Evolutionary conservation across 1,140 invertebrate genomes (phyloP).

Genomic region (Drosophila chauvacae): DNA sequence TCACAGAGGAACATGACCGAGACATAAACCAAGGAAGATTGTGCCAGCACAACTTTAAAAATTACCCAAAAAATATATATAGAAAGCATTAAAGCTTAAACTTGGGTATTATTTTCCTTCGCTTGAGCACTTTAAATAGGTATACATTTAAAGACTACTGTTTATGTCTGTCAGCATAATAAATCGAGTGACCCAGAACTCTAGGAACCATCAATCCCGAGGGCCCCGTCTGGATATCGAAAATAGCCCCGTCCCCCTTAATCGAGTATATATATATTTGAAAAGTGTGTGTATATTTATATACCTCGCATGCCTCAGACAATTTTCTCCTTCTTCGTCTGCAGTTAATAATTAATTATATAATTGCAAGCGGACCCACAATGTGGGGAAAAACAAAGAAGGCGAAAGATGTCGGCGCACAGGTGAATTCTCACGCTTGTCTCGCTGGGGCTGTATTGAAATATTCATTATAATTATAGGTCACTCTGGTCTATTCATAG

Average conservation of each 20-base stretch:
- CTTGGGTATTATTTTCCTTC: not conserved
- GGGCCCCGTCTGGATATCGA: conserved; percentile 9
- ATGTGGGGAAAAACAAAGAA: conserved; percentile 1
- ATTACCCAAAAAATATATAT: not conserved
- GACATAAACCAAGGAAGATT: not conserved
- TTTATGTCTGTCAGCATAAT: conserved; percentile 6
- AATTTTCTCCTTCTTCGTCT: conserved; percentile 31
- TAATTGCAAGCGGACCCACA: conserved; percentile 35
- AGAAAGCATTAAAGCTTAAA: not conserved
- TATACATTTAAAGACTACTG: not conserved
- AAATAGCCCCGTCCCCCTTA: conserved; percentile 10
- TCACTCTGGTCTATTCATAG: conserved; percentile 64
- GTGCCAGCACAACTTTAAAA: not conserved
- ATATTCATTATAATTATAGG: conserved; percentile 77
- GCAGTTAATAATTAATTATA: conserved; percentile 52
- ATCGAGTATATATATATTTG: not conserved
- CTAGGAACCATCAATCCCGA: conserved; percentile 19
- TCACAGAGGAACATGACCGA: conserved; percentile 16
- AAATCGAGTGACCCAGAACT: conserved; percentile 14
- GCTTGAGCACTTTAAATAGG: not conserved
- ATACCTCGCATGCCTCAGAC: conserved; percentile 30
- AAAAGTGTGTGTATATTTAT: not conserved
- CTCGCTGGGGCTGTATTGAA: conserved; percentile 48
- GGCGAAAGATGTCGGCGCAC: conserved; percentile 27
- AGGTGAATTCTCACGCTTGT: conserved; percentile 65